These are phyloP conservation scores for Formica aserva DNA, from an alignment of 2,888 invertebrate genomes.

Conservation along the genomic window DNA sequence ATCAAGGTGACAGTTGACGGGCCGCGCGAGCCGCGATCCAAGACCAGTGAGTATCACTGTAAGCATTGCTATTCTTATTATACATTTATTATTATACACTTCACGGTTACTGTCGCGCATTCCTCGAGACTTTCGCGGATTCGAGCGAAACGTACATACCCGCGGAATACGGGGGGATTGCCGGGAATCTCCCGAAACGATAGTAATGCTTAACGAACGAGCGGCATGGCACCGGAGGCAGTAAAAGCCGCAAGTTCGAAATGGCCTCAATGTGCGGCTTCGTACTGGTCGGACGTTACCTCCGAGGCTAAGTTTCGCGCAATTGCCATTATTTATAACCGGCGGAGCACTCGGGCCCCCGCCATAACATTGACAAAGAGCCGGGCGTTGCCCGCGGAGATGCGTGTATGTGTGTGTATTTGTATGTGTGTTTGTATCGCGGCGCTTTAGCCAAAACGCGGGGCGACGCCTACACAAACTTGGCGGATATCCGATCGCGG, in stretches of 20 bases:
- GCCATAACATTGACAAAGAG: conserved; percentile 84
- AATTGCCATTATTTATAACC: conserved; percentile 84
- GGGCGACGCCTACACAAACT: conserved; percentile 70
- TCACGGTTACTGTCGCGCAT: neutral
- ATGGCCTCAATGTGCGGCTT: conserved; percentile 67
- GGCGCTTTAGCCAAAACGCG: conserved; percentile 65
- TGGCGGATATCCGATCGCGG: conserved; percentile 56
- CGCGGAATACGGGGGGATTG: neutral
- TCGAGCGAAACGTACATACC: neutral
- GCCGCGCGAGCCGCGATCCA: conserved; percentile 97
- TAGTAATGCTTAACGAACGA: conserved; percentile 60
- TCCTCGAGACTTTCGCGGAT: neutral
- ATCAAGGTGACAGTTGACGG: conserved; percentile 99
- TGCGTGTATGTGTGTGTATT: neutral
- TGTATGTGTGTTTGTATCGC: conserved; percentile 67
- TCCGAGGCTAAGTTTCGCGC: conserved; percentile 73
- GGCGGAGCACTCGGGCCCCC: conserved; percentile 67
- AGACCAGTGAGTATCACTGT: conserved; percentile 93
- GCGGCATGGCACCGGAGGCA: conserved; percentile 59
- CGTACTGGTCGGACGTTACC: conserved; percentile 67
- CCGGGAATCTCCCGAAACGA: conserved; percentile 36
- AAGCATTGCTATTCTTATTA: conserved; percentile 83
- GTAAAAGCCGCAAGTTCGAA: conserved; percentile 70
- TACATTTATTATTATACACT: conserved; percentile 21
- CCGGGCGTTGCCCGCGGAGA: conserved; percentile 78